Evolutionary conservation across 2,113 vertebrate species (phyloP), one percentile per base, ranked within the genome.

Genomic region (Tautogolabrus adspersus): DNA sequence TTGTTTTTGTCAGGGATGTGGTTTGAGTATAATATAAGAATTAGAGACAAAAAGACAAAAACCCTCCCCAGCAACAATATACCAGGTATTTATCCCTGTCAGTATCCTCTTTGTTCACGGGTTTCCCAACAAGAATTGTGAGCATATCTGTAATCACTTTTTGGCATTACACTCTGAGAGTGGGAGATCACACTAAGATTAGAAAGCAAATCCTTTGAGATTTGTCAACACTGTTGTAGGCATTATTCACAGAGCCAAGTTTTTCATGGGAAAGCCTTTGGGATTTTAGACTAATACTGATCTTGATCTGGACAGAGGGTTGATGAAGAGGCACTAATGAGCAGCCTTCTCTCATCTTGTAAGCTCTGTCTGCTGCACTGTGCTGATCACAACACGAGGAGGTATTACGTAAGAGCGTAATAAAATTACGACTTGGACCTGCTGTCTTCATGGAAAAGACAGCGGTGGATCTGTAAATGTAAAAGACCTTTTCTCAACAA

Each of bases 121-220:
- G 15, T 64, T 68, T 51, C 26, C 66, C 58, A 77, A 54, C 19
- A 67, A 69, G 68, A 47, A 52, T 6, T 65, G 56, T n/a, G 11
- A 71, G 34, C 59, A 75, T 79, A 65, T 66, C 66, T 5, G 56
- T 81, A 77, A 88, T 89, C 61, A 86, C 59, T 72, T 82, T 85
- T 84, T 68, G 66, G 76, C 61, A 38, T 77, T 78, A 58, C 66
- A 85, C 57, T 26, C 15, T 3, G 57, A 64, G 60, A 81, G 74
- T 69, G 65, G 30, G 74, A 82, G 57, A 86, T 88, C 75, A 77
- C 70, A 76, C 69, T 23, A 37, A 87, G 84, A 92, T 93, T 93
- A 92, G 60, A 84, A 72, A 73, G 84, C 61, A 93, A 92, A 91
- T 93, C 89, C 85, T 51, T 16, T 10, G 77, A 88, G 90, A 91